Evolutionary conservation across 2,888 invertebrate genomes (phyloP), one percentile per base, ranked within the genome.

Genomic region (Leptura quadrifasciata): DNA sequence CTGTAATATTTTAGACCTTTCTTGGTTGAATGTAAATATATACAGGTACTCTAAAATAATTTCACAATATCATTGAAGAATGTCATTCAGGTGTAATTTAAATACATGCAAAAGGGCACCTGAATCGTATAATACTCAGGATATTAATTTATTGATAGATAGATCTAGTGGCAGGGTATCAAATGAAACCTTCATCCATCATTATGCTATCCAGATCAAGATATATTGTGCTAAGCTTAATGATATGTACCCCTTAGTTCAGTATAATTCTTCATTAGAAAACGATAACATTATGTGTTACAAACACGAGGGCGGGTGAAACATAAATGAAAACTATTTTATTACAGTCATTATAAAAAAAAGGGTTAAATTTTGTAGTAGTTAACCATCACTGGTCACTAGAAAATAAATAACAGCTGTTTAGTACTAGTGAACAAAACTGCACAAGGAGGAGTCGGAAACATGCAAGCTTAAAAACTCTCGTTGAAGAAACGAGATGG

Each of bases 11-110:
- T n/a, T n/a, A n/a, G n/a, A n/a, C n/a, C n/a, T 8, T 31, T 3
- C 31, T 31, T 60, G 2, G 60, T 10, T 60, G 24, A 60, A 24
- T 60, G 24, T 27, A 60, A 27, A n/a, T n/a, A n/a, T n/a, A n/a
- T n/a, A 24, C 21, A 60, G 3, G 21, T 60, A 24, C 31, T 61
- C n/a, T 31, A 27, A 61, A 61, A 61, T 18, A 4, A 27, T 27
- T 27, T 61, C 24, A 17, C 5, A 61, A 27, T 31, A 9, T 27
- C 31, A 35, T 35, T 31, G 61, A 31, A 24, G 17, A 35, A 27
- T 61, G 17, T 31, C 61, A 21, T 60, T 24, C 60, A 60, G 60
- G 27, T 60, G 27, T 27, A 60, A 57, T 57, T 60, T 60, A 58
- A 20, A 60, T 2, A 18, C 5, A 35, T 17, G n/a, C 8, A 58